phyloP scores from a whole-genome alignment of 2,888 invertebrate species.

The Clunio marinus region DNA sequence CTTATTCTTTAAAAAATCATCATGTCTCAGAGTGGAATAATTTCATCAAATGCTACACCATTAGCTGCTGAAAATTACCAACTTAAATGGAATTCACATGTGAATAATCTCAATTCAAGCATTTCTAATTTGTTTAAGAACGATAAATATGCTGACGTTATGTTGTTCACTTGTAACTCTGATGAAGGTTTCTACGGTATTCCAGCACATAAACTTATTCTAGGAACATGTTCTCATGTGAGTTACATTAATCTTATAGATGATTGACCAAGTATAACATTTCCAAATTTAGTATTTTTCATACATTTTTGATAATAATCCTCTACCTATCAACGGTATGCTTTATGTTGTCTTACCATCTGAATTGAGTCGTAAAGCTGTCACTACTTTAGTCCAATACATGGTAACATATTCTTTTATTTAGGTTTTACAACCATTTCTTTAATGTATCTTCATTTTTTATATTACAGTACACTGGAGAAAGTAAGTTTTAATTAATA shows the following conservation, averaged over 20 bases:
- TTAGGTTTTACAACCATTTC: no score
- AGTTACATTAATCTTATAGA: constrained; percentile 34
- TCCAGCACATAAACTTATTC: constrained; percentile 77
- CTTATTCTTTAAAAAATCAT: background rate
- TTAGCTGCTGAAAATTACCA: constrained; percentile 75
- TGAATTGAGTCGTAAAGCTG: constrained; percentile 72
- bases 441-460: no score
- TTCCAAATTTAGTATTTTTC: constrained; percentile 47
- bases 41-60: no score
- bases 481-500: constrained; percentile 41
- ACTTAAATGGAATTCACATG: constrained; percentile 84
- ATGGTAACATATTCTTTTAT: no score
- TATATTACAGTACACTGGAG: constrained; percentile 73
- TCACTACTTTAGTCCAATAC: constrained; percentile 77
- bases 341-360: constrained; percentile 72
- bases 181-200: constrained; percentile 65
- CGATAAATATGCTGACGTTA: constrained; percentile 77
- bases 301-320: constrained; percentile 49
- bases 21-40: constrained; percentile 36
- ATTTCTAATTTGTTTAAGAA: constrained; percentile 67
- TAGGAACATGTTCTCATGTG: constrained; percentile 72
- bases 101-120: constrained; percentile 74
- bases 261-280: background rate
- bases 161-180: constrained; percentile 61
- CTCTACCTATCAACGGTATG: constrained; percentile 52